phyloP scores from a whole-genome alignment of 2,888 invertebrate genomes.

The Dasysyrphus tricinctus region DNA sequence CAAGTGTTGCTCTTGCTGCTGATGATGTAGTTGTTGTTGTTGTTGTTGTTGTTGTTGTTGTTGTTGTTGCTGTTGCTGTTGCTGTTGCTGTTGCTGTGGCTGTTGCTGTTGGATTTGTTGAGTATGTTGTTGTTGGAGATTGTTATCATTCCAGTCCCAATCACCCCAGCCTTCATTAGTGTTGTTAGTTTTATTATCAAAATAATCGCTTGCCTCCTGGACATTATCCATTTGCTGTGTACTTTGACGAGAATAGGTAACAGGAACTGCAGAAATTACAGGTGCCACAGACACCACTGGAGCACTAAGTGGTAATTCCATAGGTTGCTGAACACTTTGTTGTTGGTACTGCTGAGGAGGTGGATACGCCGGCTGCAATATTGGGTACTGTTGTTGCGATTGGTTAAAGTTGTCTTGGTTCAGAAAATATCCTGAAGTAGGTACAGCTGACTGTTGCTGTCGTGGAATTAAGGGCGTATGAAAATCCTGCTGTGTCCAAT shows the following conservation, averaged over 20 bases:
- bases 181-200: conserved; percentile 76
- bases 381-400: conserved; percentile 46
- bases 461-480: conserved; percentile 1
- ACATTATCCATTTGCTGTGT: conserved; percentile 70
- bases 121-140: conserved; percentile 28
- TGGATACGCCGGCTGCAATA: conserved; percentile 55
- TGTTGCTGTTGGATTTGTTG: conserved; percentile 55
- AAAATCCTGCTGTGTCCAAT: conserved; percentile 48
- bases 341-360: conserved; percentile 50
- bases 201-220: conserved; percentile 53
- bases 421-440: conserved; percentile 65
- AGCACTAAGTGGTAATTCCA: conserved; percentile 11
- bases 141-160: conserved; percentile 81
- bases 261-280: conserved; percentile 6
- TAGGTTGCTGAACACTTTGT: conserved; percentile 36
- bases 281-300: conserved; percentile 10
- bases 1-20: conserved; percentile 62
- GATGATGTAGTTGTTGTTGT: conserved; percentile 56
- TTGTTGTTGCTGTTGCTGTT: conserved; percentile 58
- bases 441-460: conserved; percentile 28
- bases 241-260: conserved; percentile 62
- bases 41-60: too few relatives aligned
- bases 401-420: conserved; percentile 67
- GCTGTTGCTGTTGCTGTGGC: conserved; percentile 53
- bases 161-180: conserved; percentile 81